phyloP scores from a whole-genome alignment of 2,888 invertebrate species.

The Synanthedon andrenaeformis region DNA sequence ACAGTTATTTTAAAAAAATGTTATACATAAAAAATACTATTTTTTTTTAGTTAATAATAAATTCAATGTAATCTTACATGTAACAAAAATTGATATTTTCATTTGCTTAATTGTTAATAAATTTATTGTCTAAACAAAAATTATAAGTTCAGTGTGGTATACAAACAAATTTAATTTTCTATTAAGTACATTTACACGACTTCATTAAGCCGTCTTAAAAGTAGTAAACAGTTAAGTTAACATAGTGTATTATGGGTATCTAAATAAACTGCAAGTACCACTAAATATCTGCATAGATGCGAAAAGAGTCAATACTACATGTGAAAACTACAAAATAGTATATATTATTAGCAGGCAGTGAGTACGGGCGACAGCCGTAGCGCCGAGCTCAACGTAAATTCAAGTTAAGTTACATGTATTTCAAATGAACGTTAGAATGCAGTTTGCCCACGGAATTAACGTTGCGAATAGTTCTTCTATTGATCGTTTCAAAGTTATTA shows the following conservation, averaged over 20 bases:
- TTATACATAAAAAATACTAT: not conserved
- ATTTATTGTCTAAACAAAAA: no score
- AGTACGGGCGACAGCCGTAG: constrained; percentile 1
- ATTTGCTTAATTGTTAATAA: not conserved
- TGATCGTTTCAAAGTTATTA: no score
- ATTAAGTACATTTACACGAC: not conserved
- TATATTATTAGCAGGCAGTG: not conserved
- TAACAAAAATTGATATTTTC: not conserved
- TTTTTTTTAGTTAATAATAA: not conserved
- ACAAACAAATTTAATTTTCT: no score
- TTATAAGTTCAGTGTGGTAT: no score
- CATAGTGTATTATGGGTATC: not conserved
- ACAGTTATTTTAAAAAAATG: no score
- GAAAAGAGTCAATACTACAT: not conserved
- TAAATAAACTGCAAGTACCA: not conserved
- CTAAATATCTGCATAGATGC: not conserved
- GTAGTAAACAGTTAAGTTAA: not conserved
- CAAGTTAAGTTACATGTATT: constrained; percentile 14
- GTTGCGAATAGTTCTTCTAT: constrained; percentile 17
- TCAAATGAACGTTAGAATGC: constrained; percentile 20
- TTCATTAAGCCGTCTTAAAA: not conserved
- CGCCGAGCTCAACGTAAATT: constrained; percentile 11
- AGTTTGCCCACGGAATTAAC: constrained; percentile 15
- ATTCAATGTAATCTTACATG: not conserved
- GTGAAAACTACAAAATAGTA: not conserved